Evolutionary conservation across 2,113 vertebrate species (phyloP), one percentile per base, ranked within the genome.

Genomic region (Tautogolabrus adspersus): DNA sequence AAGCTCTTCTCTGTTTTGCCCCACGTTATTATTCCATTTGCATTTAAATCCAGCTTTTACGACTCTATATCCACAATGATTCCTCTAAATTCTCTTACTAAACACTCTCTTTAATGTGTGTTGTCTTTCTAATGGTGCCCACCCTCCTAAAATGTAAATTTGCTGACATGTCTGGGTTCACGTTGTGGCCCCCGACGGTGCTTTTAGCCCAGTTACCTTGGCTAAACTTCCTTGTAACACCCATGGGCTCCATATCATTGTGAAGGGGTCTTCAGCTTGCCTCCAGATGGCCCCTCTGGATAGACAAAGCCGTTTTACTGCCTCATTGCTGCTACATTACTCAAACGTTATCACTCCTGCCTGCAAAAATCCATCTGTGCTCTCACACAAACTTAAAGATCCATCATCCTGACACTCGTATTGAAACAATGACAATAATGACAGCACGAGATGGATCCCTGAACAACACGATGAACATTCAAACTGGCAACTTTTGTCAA

Each of bases 391-490:
- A 88, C 84, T 86, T 77, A 58, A 77, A 80, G 74, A 91, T 92
- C 84, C 86, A 85, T 93, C 92, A 90, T 84, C 71, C 72, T 79
- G 88, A 81, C 84, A 71, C 75, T 65, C 57, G 77, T 86, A 88
- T 91, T 85, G 89, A 90, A 91, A 87, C 89, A 80, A 75, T 85
- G 88, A 88, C 90, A 88, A 84, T 91, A 83, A 81, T 81, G 90
- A 85, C 89, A 87, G 83, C 13, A 2, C 1, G 51, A 82, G 73
- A 89, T 80, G 72, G 81, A 89, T 92, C 78, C 77, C 57, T 15
- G 72, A 88, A 87, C 83, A 78, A 78, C 83, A 58, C 63, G 15
- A 51, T 49, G 26, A 64, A 47, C 34, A 18, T 87, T 85, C 67
- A 79, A 87, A 60, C 72, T 11, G 78, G 76, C 83, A 83, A 84